phyloP scores from a whole-genome alignment of 2,888 invertebrate species.

The Diaprepes abbreviatus region DNA sequence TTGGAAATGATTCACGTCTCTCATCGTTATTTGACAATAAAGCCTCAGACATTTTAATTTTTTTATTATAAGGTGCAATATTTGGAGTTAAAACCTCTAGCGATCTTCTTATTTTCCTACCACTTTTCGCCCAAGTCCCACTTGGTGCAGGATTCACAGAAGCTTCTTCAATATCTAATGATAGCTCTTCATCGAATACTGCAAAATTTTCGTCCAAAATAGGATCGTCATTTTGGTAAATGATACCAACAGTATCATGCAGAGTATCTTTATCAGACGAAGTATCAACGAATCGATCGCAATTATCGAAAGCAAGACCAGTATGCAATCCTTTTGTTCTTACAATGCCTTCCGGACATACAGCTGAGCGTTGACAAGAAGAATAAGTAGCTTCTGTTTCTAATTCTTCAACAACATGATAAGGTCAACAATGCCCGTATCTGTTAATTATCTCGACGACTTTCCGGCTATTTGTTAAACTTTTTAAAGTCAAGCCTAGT shows the following conservation, averaged over 20 bases:
- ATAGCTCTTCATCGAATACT: no score
- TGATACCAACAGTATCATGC: slow-evolving; percentile 12
- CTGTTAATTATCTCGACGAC: background rate
- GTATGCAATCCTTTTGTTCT: background rate
- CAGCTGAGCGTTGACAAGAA: background rate
- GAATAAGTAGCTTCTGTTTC: slow-evolving; percentile 15
- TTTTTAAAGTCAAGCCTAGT: background rate
- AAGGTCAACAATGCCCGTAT: background rate
- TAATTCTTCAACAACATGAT: slow-evolving; percentile 10
- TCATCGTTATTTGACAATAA: background rate
- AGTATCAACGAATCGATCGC: slow-evolving; percentile 1
- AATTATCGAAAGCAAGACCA: slow-evolving; percentile 13
- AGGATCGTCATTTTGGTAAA: slow-evolving; percentile 8
- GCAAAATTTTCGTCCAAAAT: no score
- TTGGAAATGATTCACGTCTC: no score
- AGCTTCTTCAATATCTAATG: background rate
- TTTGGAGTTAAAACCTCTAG: no score
- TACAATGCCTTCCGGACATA: background rate
- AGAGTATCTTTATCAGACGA: slow-evolving; percentile 1
- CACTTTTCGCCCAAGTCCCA: no score
- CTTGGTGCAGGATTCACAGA: no score
- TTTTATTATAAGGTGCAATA: no score
- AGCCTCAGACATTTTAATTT: slow-evolving; percentile 1
- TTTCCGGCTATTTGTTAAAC: background rate
- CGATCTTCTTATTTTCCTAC: no score